Evolutionary conservation across 92 coral and sea anemone species (phyloP), one percentile per base, ranked within the genome.

Genomic region (Montipora capitata): DNA sequence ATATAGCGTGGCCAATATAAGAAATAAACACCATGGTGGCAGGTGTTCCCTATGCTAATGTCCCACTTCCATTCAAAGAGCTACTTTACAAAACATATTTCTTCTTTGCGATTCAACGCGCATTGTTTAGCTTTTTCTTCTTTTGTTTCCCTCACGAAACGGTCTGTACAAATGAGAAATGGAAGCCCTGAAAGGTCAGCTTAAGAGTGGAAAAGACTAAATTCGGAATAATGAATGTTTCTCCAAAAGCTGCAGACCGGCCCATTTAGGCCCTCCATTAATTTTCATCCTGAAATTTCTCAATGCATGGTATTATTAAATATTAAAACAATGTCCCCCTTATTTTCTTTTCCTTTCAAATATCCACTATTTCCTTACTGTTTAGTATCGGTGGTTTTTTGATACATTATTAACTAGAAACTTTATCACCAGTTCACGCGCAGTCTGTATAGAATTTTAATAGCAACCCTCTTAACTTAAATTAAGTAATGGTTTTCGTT

Each of bases 11-110:
- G 94, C 91, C 74, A 78, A 85, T 88, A 77, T 86, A 95, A 62
- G 96, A 95, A 88, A 91, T 87, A 94, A 88, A 95, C 94, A 95
- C 40, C 65, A 3, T 38, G 9, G 45, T 7, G 88, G 71, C 98
- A 95, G 98, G 95, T 95, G 98, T 70, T 77, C 42, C 72, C 17
- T 94, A 95, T 95, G 98, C 75, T 87, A 95, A 95, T 95, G 74
- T 10, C 52, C 10, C 83, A 86, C 82, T 64, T 38, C 52, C 56
- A 64, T 54, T 44, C 89, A 85, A 85, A 77, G 68, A 51, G 66
- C 76, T 76, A 51, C 83, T 54, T 85, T 85, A 9, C 40, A 78
- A 83, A 27, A 83, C 72, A 83, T 57, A 85, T 77, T 85, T 73
- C 15, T 2, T 27, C 18, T 68, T 72, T 42, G 40, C 51, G 57